phyloP scores from a whole-genome alignment of 2,888 invertebrate genomes.

The Leptinotarsa juncta region DNA sequence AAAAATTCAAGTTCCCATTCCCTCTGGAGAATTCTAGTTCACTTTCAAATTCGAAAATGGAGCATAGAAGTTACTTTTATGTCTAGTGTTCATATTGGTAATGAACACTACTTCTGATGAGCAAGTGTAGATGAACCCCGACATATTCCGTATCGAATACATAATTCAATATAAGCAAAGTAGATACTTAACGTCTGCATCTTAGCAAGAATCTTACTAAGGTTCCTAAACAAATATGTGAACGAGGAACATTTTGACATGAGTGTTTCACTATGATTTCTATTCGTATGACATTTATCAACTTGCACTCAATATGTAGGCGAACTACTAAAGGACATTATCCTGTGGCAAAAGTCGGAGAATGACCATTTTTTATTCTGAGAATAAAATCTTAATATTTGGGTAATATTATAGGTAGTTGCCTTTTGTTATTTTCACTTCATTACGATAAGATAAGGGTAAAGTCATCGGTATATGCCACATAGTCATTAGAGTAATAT shows the following conservation, averaged over 20 bases:
- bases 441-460: background rate
- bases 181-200: background rate
- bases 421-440: background rate
- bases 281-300: background rate
- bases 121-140: slow-evolving; percentile 2
- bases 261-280: background rate
- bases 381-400: background rate
- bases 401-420: background rate
- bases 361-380: background rate
- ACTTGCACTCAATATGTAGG: background rate
- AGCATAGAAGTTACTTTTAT: background rate
- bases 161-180: background rate
- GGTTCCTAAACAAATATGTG: background rate
- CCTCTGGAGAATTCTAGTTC: background rate
- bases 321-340: background rate
- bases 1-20: background rate
- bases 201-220: background rate
- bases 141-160: background rate
- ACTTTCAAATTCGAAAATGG: background rate
- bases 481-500: too few species aligned
- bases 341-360: background rate
- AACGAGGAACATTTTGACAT: background rate
- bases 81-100: background rate
- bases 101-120: background rate
- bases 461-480: background rate